Base-by-base conservation (phyloP, 2,888 invertebrate species). In the Parthenolecanium corni region DNA sequence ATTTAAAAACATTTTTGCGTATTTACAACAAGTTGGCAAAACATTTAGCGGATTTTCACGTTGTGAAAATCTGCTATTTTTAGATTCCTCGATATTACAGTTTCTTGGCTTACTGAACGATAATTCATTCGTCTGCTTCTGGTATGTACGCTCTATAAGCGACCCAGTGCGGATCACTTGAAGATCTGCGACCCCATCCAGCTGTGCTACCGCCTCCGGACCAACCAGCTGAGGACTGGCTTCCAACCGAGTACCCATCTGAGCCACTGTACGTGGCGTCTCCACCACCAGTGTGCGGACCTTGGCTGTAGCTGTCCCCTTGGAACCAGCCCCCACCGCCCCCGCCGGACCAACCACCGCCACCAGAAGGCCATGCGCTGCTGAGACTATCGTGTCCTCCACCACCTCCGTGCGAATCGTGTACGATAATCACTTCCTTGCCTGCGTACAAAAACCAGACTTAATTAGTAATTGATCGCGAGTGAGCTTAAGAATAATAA, bases 201-300 rank as follows among this genome's bases (percentile, higher is more conserved):
- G 54, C 54, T n/a, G 63, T 53, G 31, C 64, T 62, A 51, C 66
- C 64, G 21, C 66, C 65, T 14, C 44, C 63, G 3, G 58, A 46
- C 46, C 64, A 64, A 44, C 66, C 65, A 6, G 12, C 44, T 11
- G 14, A 44, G 18, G 58, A 25, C n/a, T 38, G 20, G 18, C 52
- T 57, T 53, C 65, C 66, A 16, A 65, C 53, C 4, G 64, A 31
- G 31, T 66, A 64, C 3, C 65, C 58, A 6, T 66, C 67, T 23
- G 58, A 64, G n/a, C 69, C 68, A 4, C 68, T 64, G n/a, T 69
- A 66, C 3, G 70, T 67, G 46, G 70, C 76, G 66, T 78, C 76
- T 71, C 78, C 76, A 72, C 78, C 77, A 1, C 78, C 76, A 16
- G 66, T 42, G 65, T 67, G 51, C 23, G 64, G 49, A 56, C 68